Evolutionary conservation across 2,888 invertebrate genomes (phyloP).

Genomic region (Xestoiulus laeticollis): DNA sequence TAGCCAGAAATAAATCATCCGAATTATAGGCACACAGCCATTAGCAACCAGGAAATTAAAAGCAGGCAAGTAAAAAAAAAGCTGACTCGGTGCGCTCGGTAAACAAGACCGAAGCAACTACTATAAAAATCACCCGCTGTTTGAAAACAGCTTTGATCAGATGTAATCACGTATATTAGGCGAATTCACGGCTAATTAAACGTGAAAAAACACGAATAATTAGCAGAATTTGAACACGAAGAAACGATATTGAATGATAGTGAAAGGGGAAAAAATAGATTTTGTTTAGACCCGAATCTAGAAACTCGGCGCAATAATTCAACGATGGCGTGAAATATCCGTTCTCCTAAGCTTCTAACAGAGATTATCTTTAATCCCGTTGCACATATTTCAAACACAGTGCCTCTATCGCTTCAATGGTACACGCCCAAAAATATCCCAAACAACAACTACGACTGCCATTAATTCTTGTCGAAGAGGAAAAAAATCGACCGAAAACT

Average conservation of each 20-base stretch:
- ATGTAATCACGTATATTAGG: background rate
- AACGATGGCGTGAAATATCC: conserved; percentile 10
- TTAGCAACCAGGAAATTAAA: conserved; percentile 21
- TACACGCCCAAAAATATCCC: background rate
- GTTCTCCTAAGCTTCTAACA: background rate
- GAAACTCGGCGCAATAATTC: background rate
- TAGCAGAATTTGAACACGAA: background rate
- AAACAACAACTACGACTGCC: background rate
- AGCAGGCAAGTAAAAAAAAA: background rate
- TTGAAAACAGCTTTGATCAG: background rate
- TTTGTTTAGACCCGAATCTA: background rate
- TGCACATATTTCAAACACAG: conserved; percentile 14
- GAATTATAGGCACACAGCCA: background rate
- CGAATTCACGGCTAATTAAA: background rate
- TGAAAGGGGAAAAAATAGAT: background rate
- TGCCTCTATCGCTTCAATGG: background rate
- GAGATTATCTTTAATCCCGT: conserved; percentile 21
- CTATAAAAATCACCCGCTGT: conserved; percentile 5
- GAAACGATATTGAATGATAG: conserved; percentile 21
- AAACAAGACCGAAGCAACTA: background rate
- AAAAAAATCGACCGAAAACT: conserved; percentile 21
- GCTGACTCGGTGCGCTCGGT: background rate
- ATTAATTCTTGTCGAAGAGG: conserved; percentile 4
- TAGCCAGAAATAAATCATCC: conserved; percentile 13
- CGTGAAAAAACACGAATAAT: conserved; percentile 22